Evolutionary conservation across 2,797 vertebrate genomes (phyloP).

Genomic region (Arctocebus calabarensis): DNA sequence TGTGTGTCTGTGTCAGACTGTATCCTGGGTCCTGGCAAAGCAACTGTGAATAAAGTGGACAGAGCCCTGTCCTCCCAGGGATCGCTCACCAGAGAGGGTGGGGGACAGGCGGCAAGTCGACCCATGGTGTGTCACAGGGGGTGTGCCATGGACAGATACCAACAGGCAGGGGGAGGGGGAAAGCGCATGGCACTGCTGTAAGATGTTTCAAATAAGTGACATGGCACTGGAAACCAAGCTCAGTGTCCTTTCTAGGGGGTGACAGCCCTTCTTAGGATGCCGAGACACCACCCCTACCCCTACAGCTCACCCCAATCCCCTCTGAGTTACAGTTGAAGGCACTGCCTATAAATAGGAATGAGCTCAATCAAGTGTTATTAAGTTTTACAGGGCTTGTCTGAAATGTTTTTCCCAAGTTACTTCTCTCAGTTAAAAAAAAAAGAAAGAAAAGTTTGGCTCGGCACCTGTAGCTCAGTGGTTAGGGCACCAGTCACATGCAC

Average conservation of each 20-base stretch:
- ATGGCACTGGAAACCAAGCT: neutral
- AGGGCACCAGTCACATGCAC: too few relatives aligned
- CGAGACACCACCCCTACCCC: neutral
- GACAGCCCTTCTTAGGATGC: neutral
- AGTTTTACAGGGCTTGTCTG: neutral
- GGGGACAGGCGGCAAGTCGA: neutral
- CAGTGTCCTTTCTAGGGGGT: neutral
- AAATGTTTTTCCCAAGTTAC: neutral
- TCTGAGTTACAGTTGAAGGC: neutral
- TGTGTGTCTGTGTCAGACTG: neutral
- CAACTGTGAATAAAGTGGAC: neutral
- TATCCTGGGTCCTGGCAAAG: neutral
- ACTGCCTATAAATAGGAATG: neutral
- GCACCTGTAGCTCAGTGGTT: too few relatives aligned
- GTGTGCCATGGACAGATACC: too few relatives aligned
- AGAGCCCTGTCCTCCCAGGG: neutral
- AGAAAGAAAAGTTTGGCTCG: neutral
- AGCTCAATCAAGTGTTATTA: neutral
- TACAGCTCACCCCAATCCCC: neutral
- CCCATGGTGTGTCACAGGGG: accelerated
- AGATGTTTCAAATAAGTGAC: neutral
- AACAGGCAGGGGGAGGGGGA: neutral
- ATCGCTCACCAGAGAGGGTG: neutral
- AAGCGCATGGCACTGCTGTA: neutral
- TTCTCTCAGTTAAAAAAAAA: slow-evolving; percentile 21